Base-by-base conservation (phyloP, 1,140 invertebrate genomes). In the Mamestra configurata region DNA sequence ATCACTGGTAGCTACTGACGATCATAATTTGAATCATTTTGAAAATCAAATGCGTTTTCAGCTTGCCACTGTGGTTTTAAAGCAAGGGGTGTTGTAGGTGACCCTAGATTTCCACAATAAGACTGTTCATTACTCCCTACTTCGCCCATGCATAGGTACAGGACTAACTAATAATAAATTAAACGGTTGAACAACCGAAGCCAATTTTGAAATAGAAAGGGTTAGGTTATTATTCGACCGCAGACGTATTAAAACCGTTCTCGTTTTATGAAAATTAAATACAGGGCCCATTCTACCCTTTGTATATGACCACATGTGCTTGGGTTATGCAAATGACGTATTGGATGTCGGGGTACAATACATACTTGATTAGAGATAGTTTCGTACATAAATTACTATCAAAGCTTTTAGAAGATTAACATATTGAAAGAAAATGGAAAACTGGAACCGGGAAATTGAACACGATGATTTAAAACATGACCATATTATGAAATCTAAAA, bases 261-360 rank as follows among this genome's bases (percentile, higher is more conserved):
- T 90, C 88, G 88, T 93, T 94, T 92, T 92, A 93, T 94, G 92
- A 94, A 95, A 95, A 95, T 95, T 95, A 94, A 95, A 95, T 94
- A 92, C 87, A 86, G 90, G 86, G 87, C 80, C 86, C 84, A 88
- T 93, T 89, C 86, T 86, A 87, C 89, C 89, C 92, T 92, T 93
- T 93, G 92, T 92, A 89, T 93, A 91, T 89, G 89, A 87, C 88
- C 91, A 93, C 92, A 94, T 93, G 93, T 95, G 92, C 88, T 87
- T 81, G 86, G 91, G 86, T 89, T 95, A 95, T 95, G 93, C 90
- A 95, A 95, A 95, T 94, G 88, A 88, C 83, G 90, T 93, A 94
- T 94, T 86, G 90, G 87, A 86, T 91, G 82, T 90, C 85, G 80
- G 81, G 59, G 61, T 73, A 86, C 83, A 85, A 86, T 88, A 79